Base-by-base conservation (phyloP, 1,140 invertebrate species). In the Cyphomyrmex costatus region DNA sequence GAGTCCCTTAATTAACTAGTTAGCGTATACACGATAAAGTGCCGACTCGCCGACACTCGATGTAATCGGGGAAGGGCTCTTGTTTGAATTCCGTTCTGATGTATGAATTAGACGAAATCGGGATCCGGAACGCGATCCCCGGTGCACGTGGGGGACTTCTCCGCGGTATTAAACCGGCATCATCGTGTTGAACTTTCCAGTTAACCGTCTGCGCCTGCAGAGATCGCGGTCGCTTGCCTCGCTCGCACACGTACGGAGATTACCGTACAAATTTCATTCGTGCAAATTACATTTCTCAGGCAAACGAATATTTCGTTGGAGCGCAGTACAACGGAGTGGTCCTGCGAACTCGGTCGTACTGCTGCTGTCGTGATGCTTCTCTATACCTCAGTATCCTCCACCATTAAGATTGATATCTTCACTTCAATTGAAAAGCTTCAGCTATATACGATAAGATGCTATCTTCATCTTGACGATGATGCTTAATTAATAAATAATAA, bases 161-260 rank as follows among this genome's bases (percentile, higher is more conserved):
- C 36, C 53, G 65, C 46, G 66, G 65, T 30, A 86, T 86, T 86
- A 86, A 86, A 86, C 78, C 77, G 46, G 53, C 77, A 82, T 86
- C 65, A 86, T 86, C 65, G 77, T 82, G 85, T 82, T 86, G 85
- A 86, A 86, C 85, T 86, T 86, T 86, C 85, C 21, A 71, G 85
- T 86, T 86, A 86, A 21, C 77, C 78, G 79, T 49, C 49, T 66
- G 42, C 79, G 53, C 79, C 68, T n/a, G 53, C 71, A 49, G 53
- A 63, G 68, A 42, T 60, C 51, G 66, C 79, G 65, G 30, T 36
- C 79, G 78, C 79, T 30, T 24, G 24, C 53, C 53, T 71, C 19
- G 66, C 53, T 58, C 24, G 68, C 66, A 73, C 36, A 73, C 56
- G 56, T 73, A 83, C 36, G 24, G 68, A 61, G 68, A 73, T 83